Evolutionary conservation across 2,113 vertebrate genomes (phyloP).

Genomic region (Hemiscyllium ocellatum): DNA sequence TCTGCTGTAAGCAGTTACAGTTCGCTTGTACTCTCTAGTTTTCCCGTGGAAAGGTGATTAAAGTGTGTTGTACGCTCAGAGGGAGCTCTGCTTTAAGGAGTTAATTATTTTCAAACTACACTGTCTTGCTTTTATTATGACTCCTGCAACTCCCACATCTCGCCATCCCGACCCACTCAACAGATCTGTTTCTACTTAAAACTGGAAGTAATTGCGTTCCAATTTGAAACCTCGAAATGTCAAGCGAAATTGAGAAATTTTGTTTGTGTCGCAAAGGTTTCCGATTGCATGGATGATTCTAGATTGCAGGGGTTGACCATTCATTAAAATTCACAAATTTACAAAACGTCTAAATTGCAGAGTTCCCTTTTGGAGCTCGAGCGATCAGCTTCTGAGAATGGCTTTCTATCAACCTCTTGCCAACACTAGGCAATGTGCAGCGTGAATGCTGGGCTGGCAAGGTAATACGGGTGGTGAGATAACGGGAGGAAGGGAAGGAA

Average conservation of each 20-base stretch:
- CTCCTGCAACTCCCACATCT: background rate
- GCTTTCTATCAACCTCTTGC: background rate
- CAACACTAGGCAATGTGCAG: background rate
- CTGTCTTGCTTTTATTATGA: background rate
- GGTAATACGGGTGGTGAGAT: background rate
- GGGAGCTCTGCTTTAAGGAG: background rate
- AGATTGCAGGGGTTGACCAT: background rate
- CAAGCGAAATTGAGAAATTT: background rate
- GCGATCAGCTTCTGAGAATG: background rate
- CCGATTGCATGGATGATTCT: background rate
- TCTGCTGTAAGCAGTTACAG: background rate
- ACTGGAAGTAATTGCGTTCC: background rate
- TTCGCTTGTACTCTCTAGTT: background rate
- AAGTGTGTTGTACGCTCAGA: background rate
- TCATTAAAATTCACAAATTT: background rate
- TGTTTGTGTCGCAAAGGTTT: background rate
- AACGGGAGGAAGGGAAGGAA: background rate
- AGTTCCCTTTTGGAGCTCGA: background rate
- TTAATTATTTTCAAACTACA: background rate
- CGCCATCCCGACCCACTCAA: conserved; percentile 1
- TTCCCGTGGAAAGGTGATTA: background rate
- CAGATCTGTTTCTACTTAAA: background rate
- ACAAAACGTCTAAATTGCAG: background rate
- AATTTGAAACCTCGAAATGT: background rate
- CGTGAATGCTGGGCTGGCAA: background rate